These are phyloP conservation scores for Aphelinus atriplicis DNA, from an alignment of 1,140 invertebrate species.

Conservation along the genomic window DNA sequence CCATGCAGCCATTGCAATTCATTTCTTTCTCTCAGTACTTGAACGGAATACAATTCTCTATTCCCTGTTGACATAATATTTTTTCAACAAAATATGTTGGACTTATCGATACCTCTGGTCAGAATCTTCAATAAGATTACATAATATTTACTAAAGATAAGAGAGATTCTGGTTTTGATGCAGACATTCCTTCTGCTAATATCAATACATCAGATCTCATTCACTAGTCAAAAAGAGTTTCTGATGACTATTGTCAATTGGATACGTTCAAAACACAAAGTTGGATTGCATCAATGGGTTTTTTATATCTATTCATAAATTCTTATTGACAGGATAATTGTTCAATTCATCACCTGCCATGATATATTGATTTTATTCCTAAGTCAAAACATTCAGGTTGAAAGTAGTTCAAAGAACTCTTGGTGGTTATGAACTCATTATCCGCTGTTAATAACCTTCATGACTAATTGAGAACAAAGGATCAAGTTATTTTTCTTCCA, in stretches of 20 bases:
- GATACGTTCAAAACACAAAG: slow-evolving; percentile 7
- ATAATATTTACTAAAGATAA: neutral
- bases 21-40: no score
- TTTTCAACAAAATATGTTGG: no score
- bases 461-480: slow-evolving; percentile 14
- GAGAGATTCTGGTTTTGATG: neutral
- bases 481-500: neutral
- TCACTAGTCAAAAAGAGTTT: neutral
- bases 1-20: no score
- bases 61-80: no score
- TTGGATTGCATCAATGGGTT: neutral
- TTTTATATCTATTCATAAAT: neutral
- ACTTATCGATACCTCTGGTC: neutral
- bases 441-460: no score
- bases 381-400: no score
- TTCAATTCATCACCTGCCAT: no score
- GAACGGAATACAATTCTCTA: no score
- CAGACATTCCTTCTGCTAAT: neutral
- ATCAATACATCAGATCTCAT: neutral
- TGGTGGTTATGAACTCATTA: no score
- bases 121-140: slow-evolving; percentile 3
- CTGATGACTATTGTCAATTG: neutral
- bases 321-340: no score
- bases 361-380: no score
- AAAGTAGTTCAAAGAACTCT: no score